Evolutionary conservation across 1,140 invertebrate genomes (phyloP), one percentile per base, ranked within the genome.

Genomic region (Leguminivora glycinivorella): DNA sequence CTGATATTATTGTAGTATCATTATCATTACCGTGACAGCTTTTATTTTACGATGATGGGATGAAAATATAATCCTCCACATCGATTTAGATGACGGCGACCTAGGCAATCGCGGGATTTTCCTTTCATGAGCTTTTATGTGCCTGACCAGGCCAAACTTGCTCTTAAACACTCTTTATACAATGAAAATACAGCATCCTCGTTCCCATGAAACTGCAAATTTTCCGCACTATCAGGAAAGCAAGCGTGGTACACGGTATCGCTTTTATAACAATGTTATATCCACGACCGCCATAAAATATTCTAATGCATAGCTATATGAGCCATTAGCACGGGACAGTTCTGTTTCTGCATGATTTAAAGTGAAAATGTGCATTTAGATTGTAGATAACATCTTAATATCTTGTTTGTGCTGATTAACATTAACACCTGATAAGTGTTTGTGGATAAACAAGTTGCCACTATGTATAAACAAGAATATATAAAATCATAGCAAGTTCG

Each of bases 211-310:
- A 52, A 52, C 56, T 60, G 56, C 14, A 60, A 29, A 60, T 60
- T 52, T 22, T 10, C 47, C 19, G 56, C 56, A 60, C 25, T 29
- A 25, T 60, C 56, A 60, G 56, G 56, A 60, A 60, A 60, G 56
- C 24, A 29, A 14, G 12, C 24, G 4, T 10, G 14, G 9, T 12
- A 29, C 56, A 60, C 24, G 25, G 22, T 25, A n/a, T 26, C 25
- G 24, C 24, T 60, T 25, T 60, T 60, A 29, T 60, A 60, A 60
- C 56, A 60, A 26, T 60, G 56, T 60, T 60, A 22, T 52, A 52
- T 52, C 47, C 47, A 60, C 56, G 56, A 26, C 25, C 56, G 25
- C 56, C 25, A 60, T 60, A 14, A 26, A 60, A 60, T 60, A 60
- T 60, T 26, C 56, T 60, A 29, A 60, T 60, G 56, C 25, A 60